Evolutionary conservation across 2,888 invertebrate genomes (phyloP).

Genomic region (Notodonta ziczac): DNA sequence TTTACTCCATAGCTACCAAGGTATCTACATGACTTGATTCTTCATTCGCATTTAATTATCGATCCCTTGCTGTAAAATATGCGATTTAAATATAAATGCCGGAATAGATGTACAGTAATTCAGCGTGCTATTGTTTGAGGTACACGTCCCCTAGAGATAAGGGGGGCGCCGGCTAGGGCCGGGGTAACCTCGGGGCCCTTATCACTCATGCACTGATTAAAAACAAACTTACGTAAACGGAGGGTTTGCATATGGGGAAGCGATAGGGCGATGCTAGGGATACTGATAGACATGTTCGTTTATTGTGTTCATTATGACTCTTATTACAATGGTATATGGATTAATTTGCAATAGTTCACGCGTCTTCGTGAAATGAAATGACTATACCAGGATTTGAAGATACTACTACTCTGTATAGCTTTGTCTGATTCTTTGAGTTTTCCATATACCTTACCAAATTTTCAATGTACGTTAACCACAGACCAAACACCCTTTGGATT

Average conservation of each 20-base stretch:
- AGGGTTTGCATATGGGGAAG: constrained; percentile 57
- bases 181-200: constrained; percentile 54
- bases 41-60: neutral
- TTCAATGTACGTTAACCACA: too few relatives aligned
- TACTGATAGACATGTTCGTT: neutral
- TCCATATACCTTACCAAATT: too few relatives aligned
- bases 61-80: neutral
- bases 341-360: too few relatives aligned
- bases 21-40: too few relatives aligned
- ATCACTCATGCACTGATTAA: constrained; percentile 79
- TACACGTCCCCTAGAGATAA: constrained; percentile 60
- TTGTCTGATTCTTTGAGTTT: too few relatives aligned
- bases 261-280: constrained; percentile 35
- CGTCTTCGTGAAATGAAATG: too few relatives aligned
- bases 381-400: neutral
- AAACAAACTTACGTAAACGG: constrained; percentile 71
- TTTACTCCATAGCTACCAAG: too few relatives aligned
- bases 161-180: constrained; percentile 36
- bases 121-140: constrained; percentile 39
- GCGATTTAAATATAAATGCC: constrained; percentile 2
- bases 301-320: too few relatives aligned
- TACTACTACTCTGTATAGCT: neutral
- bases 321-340: too few relatives aligned
- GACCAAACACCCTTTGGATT: too few relatives aligned
- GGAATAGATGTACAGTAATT: constrained; percentile 1